phyloP scores from a whole-genome alignment of 2,113 vertebrate species.

The Desmodus rotundus region DNA sequence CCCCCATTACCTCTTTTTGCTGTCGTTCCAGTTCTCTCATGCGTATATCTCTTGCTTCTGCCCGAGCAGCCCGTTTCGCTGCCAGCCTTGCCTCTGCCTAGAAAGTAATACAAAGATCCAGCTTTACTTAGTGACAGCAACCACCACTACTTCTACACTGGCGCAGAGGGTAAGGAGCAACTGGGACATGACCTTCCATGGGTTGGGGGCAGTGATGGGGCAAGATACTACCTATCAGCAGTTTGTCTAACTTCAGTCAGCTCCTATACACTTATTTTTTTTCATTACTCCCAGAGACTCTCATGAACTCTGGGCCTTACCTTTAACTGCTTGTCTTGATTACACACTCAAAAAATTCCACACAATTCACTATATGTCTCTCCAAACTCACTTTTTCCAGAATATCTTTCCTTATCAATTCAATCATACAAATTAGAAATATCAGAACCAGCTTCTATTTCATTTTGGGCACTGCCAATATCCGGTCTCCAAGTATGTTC shows the following conservation, averaged over 20 bases:
- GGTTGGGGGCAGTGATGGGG: neutral
- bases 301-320: neutral
- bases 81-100: constrained; percentile 97
- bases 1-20: constrained; percentile 92
- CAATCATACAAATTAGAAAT: neutral
- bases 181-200: neutral
- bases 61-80: constrained; percentile 95
- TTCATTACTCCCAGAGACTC: neutral
- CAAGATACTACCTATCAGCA: neutral
- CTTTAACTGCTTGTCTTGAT: neutral
- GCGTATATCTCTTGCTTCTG: constrained; percentile 97
- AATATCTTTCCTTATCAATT: neutral
- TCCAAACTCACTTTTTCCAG: neutral
- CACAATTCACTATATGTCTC: neutral
- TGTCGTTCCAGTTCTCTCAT: constrained; percentile 97
- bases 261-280: neutral
- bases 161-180: neutral
- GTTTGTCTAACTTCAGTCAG: neutral
- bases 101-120: constrained; percentile 46
- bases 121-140: constrained; percentile 6
- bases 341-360: neutral
- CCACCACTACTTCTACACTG: neutral
- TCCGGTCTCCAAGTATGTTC: neutral
- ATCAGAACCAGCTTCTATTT: neutral
- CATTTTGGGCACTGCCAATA: neutral